Evolutionary conservation across 2,888 invertebrate species (phyloP).

Genomic region (Nomada lathburiana): DNA sequence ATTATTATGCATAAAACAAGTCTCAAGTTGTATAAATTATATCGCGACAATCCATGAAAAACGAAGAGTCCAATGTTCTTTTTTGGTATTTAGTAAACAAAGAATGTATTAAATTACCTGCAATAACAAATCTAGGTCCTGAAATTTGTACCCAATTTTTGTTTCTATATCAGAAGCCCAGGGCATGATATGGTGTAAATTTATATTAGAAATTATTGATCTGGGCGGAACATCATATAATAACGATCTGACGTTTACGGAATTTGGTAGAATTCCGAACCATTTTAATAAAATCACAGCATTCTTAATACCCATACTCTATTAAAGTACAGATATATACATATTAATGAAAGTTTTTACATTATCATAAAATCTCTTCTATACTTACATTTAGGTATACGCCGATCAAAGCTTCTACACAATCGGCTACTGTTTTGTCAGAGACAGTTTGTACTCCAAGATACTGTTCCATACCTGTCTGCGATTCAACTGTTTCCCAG

Average conservation of each 20-base stretch:
- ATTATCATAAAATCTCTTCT: neutral
- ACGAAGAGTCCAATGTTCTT: neutral
- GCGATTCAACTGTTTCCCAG: conserved; percentile 80
- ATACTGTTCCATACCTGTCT: conserved; percentile 85
- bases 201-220: conserved; percentile 52
- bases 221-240: conserved; percentile 70
- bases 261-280: conserved; percentile 87
- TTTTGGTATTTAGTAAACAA: conserved; percentile 85
- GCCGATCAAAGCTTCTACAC: conserved; percentile 94
- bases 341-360: neutral
- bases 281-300: conserved; percentile 87
- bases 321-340: conserved; percentile 56
- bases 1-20: no score
- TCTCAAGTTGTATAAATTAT: no score
- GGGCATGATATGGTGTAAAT: conserved; percentile 82
- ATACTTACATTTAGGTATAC: conserved; percentile 87
- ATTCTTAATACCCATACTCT: conserved; percentile 86
- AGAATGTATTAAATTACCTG: conserved; percentile 91
- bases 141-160: conserved; percentile 91
- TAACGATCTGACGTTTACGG: conserved; percentile 81
- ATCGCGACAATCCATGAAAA: neutral
- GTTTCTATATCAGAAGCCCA: conserved; percentile 86
- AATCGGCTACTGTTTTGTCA: conserved; percentile 92
- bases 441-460: conserved; percentile 85
- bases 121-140: conserved; percentile 91